Evolutionary conservation across 2,888 invertebrate genomes (phyloP), one percentile per base, ranked within the genome.

Genomic region (Mythimna pallens): DNA sequence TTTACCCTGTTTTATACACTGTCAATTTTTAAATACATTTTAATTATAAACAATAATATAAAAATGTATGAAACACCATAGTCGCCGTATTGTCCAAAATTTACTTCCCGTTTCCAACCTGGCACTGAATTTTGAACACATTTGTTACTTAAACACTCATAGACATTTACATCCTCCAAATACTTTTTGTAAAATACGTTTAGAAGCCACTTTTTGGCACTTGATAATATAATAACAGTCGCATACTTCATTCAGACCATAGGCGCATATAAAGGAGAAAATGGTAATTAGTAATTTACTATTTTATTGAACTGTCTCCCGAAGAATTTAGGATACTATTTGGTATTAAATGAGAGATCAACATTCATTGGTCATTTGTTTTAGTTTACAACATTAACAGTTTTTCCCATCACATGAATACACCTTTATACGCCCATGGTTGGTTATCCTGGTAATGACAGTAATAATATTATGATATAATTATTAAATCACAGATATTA

Each of bases 161-260:
- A 82, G 58, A 66, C 74, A 66, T 62, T 67, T 70, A 74, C 55
- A 70, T 73, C 47, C 34, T 70, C 73, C 77, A 58, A 86, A 85
- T 84, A 80, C 82, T 87, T 78, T 65, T 78, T 85, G 50, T 81
- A 74, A 76, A 84, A 85, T 87, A 86, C 82, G 73, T 86, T 84
- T 78, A 89, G 78, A 91, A 92, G 94, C 93, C 93, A 93, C 87
- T 89, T 90, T 90, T 94, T 94, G 94, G 94, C 94, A 94, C 93
- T 89, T 84, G 84, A 89, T 89, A 86, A 74, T 78, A 72, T 69
- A 73, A 55, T 75, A 86, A 75, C 78, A 83, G 80, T 82, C 85
- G 70, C 71, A 75, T 76, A 78, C 47, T 73, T 78, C 75, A 61
- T 77, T 72, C 55, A 65, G 59, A 79, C 77, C 76, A 76, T 59